phyloP scores from a whole-genome alignment of 2,888 invertebrate genomes.

The Colostygia pectinataria region DNA sequence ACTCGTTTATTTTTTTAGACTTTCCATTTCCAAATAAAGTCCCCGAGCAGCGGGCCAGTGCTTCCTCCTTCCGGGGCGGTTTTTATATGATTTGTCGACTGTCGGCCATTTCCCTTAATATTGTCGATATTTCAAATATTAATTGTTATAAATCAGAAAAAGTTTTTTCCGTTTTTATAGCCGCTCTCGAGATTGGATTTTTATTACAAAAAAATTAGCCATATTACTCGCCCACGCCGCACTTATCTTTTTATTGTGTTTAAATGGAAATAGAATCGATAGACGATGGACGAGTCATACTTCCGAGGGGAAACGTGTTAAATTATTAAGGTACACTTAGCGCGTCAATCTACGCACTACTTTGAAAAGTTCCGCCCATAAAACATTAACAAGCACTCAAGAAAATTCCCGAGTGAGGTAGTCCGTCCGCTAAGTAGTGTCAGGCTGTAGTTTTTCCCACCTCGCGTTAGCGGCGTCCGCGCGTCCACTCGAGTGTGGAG shows the following conservation, averaged over 20 bases:
- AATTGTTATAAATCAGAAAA: conserved; percentile 81
- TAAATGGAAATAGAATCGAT: conserved; percentile 53
- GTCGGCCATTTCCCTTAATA: conserved; percentile 80
- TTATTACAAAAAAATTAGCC: conserved; percentile 65
- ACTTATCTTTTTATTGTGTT: conserved; percentile 47
- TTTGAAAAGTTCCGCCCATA: conserved; percentile 81
- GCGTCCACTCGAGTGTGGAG: conserved; percentile 66
- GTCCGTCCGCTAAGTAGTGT: conserved; percentile 80
- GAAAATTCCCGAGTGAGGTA: conserved; percentile 70
- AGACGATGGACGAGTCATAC: conserved; percentile 56
- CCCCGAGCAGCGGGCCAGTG: conserved; percentile 77
- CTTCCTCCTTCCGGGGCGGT: conserved; percentile 82
- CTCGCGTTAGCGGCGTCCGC: conserved; percentile 46
- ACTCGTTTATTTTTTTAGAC: conserved; percentile 81
- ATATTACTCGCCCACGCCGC: conserved; percentile 34
- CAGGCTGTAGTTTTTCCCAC: conserved; percentile 82
- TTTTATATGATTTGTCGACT: conserved; percentile 80
- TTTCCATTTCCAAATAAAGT: conserved; percentile 83
- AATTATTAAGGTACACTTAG: conserved; percentile 81
- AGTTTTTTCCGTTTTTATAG: conserved; percentile 68
- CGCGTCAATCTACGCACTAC: conserved; percentile 78
- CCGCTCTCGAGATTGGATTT: conserved; percentile 68
- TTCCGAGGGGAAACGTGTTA: conserved; percentile 70
- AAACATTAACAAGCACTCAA: conserved; percentile 84
- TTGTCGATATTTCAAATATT: conserved; percentile 83